Conservation (phyloP, 2,888 invertebrate species). For the Carabus problematicus region DNA sequence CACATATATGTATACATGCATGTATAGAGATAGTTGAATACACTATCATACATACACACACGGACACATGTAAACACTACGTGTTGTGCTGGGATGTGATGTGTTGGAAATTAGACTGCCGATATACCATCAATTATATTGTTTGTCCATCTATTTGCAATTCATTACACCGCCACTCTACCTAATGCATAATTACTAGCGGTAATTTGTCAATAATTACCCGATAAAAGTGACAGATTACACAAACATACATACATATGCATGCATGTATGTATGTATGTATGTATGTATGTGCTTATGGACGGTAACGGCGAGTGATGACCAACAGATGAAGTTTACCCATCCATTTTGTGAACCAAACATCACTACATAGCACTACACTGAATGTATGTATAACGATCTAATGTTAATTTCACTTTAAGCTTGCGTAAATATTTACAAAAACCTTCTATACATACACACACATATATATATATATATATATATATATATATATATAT, state of each 20-base stretch:
- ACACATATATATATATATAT: neutral
- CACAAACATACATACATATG: conserved; percentile 30
- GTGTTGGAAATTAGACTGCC: neutral
- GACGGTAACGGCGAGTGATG: too few species aligned
- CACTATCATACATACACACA: too few species aligned
- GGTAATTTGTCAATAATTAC: conserved; percentile 42
- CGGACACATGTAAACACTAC: too few species aligned
- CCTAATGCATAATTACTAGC: conserved; percentile 42
- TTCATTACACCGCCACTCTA: conserved; percentile 40
- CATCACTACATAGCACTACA: too few species aligned
- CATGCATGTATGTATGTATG: conserved; percentile 1
- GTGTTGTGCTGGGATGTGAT: too few species aligned
- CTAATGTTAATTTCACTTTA: conserved; percentile 40
- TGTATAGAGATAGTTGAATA: too few species aligned
- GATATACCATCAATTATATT: conserved; percentile 42
- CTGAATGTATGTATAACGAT: conserved; percentile 3
- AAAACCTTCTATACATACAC: conserved; percentile 5
- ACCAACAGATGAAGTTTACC: conserved; percentile 26
- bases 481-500: conserved; percentile 1
- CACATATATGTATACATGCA: too few species aligned
- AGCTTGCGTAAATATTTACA: conserved; percentile 8
- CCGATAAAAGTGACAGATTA: conserved; percentile 42
- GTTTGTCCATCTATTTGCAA: conserved; percentile 42
- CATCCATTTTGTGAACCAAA: conserved; percentile 31
- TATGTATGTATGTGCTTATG: neutral